A percentile compares a stretch with the other conserved stretches of the same genome.
phyloP scores from a whole-genome alignment of 1,140 invertebrate species.

The Zaprionus tsacasi region DNA sequence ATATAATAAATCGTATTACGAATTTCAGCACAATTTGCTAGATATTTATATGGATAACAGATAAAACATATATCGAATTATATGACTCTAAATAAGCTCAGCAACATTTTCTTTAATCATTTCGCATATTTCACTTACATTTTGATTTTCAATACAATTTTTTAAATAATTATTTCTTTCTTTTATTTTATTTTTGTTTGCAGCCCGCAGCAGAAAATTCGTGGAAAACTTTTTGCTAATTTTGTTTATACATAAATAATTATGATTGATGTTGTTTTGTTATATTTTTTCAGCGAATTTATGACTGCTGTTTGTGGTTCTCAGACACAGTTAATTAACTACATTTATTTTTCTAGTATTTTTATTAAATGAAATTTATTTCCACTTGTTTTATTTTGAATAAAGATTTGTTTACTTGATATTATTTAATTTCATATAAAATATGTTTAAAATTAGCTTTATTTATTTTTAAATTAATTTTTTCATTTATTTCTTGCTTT shows the following conservation, averaged over 20 bases:
- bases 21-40: neutral
- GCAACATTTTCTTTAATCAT: no score
- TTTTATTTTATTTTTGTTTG: neutral
- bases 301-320: slow-evolving; percentile 5
- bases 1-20: no score
- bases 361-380: no score
- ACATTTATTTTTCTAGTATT: neutral
- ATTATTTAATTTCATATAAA: neutral
- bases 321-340: slow-evolving; percentile 2
- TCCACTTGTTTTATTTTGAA: neutral
- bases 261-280: slow-evolving; percentile 34
- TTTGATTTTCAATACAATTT: slow-evolving; percentile 22
- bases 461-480: neutral
- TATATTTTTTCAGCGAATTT: slow-evolving; percentile 12
- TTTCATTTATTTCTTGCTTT: neutral
- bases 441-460: neutral
- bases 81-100: no score
- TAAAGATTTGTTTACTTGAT: neutral
- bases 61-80: no score
- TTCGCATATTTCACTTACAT: slow-evolving; percentile 29
- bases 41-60: neutral
- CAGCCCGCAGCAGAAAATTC: slow-evolving; percentile 1
- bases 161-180: slow-evolving; percentile 5
- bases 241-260: slow-evolving; percentile 11
- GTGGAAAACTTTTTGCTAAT: slow-evolving; percentile 1